A percentile compares a stretch with the other conserved stretches of the same genome.
Conservation (phyloP, 2,888 invertebrate species). For the Hypsopygia costalis region DNA sequence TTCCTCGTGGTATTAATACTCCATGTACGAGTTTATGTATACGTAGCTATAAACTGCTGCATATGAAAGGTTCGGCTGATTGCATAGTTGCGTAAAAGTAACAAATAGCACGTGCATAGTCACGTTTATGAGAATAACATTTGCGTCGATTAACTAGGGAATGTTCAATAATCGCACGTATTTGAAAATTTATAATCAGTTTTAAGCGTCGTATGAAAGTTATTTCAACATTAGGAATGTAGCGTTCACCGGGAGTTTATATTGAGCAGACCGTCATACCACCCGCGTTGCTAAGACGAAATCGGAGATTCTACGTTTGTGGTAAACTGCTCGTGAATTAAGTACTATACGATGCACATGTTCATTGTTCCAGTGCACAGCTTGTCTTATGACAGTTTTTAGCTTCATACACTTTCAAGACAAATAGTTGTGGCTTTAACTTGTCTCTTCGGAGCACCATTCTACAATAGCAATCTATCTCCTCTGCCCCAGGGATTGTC, state of each 20-base stretch:
- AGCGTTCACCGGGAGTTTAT: slow-evolving; percentile 61
- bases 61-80: background rate
- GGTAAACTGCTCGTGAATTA: slow-evolving; percentile 37
- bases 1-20: slow-evolving; percentile 3
- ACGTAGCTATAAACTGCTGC: background rate
- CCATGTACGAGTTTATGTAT: background rate
- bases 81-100: slow-evolving; percentile 1
- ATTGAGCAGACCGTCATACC: slow-evolving; percentile 48
- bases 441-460: slow-evolving; percentile 36
- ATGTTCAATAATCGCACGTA: background rate
- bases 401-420: slow-evolving; percentile 24
- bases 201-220: too few species aligned
- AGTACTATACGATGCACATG: slow-evolving; percentile 17
- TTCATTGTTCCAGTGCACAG: slow-evolving; percentile 22
- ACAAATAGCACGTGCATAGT: background rate
- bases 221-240: slow-evolving; percentile 16
- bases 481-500: slow-evolving; percentile 45
- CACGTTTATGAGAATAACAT: background rate
- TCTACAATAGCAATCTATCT: slow-evolving; percentile 53
- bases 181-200: background rate
- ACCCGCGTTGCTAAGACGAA: slow-evolving; percentile 64
- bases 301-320: slow-evolving; percentile 53
- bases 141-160: background rate
- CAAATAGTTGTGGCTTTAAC: slow-evolving; percentile 39
- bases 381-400: slow-evolving; percentile 9